phyloP scores from a whole-genome alignment of 2,113 vertebrate species.

The Cyanoramphus novaezelandiae region DNA sequence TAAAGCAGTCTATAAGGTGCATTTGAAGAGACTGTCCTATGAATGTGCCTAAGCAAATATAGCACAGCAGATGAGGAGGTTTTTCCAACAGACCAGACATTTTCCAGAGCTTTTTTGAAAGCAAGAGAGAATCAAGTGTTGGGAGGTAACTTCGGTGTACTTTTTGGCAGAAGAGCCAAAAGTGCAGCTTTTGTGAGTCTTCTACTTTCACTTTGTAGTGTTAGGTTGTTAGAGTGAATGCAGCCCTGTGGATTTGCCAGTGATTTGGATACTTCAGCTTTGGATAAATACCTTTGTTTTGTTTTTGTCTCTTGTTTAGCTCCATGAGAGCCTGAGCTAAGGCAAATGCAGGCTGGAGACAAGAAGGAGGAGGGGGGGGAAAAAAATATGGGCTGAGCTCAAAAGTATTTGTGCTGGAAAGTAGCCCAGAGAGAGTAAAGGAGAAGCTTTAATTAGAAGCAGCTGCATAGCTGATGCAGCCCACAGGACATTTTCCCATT shows the following conservation, averaged over 20 bases:
- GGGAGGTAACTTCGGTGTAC: neutral
- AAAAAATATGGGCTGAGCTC: conserved; percentile 70
- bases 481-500: conserved; percentile 76
- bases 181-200: neutral
- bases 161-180: neutral
- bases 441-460: conserved; percentile 82
- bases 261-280: neutral
- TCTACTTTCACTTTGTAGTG: neutral
- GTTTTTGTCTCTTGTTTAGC: conserved; percentile 6
- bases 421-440: conserved; percentile 80
- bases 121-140: neutral
- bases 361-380: conserved; percentile 45
- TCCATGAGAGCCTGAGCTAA: conserved; percentile 39
- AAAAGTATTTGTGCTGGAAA: conserved; percentile 82
- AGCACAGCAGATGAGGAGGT: neutral
- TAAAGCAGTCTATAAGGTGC: conserved; percentile 26
- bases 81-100: neutral
- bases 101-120: neutral
- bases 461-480: conserved; percentile 75
- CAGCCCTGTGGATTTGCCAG: neutral
- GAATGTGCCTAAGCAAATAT: neutral
- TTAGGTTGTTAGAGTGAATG: neutral
- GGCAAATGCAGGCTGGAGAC: conserved; percentile 62
- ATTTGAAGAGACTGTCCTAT: neutral
- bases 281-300: conserved; percentile 22